Base-by-base conservation (phyloP, 2,888 invertebrate genomes). In the Rhagophthalmus giganteus region DNA sequence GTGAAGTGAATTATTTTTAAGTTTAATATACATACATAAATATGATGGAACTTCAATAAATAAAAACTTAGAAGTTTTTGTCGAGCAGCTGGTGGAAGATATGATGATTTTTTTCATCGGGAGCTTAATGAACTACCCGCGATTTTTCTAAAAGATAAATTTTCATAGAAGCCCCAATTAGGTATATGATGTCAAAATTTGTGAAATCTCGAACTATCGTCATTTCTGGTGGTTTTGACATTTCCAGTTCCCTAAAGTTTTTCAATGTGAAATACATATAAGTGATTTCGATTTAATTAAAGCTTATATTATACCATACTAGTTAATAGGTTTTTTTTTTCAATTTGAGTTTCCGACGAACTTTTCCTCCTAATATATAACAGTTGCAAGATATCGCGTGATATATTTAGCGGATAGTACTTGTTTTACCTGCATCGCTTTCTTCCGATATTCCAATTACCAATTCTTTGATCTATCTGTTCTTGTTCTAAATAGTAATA, bases 371-470 rank as follows among this genome's bases (percentile, higher is more conserved):
- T n/a, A n/a, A n/a, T n/a, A n/a, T n/a, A n/a, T n/a, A n/a, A 97
- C 95, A 0, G 93, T 92, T 0, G 97, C 97, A 76, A 98, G 96
- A 70, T 94, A 99, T 34, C 97, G 79, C 98, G 99, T 99, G 1
- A 96, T 94, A 73, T 96, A 98, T 74, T 99, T 99, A 0, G 98
- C 99, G 0, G 96, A 96, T 1, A 99, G 97, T n/a, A n/a, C n/a
- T n/a, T 0, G 99, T 99, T 75, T 99, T 99, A 1, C 98, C 98
- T 0, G 98, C 98, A 1, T 98, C 98, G 0, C 95, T 96, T 72
- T 99, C 98, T 0, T 98, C 98, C 56, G 94, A 90, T 6, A 99
- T 97, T n/a, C n/a, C n/a, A n/a, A n/a, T n/a, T n/a, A 75, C 91
- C 90, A 63, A 91, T 90, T 68, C 90, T 90, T 67, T 91, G 87